Conservation (phyloP, 2,797 vertebrate species). For the Miichthys miiuy region DNA sequence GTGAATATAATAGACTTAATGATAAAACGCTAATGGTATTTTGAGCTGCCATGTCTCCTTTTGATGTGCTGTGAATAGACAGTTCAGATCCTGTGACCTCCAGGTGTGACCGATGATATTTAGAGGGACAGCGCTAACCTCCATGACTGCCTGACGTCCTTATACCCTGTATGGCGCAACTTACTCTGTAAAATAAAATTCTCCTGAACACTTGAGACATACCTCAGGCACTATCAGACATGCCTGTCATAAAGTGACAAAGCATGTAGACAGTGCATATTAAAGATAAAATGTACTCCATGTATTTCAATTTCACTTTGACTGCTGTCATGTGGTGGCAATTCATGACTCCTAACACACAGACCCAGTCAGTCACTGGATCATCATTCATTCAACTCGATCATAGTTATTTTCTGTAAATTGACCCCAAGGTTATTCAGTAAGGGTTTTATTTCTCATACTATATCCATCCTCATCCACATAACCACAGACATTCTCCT, state of each 20-base stretch:
- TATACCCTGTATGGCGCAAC: conserved; percentile 1
- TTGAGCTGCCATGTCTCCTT: conserved; percentile 44
- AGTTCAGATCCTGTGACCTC: conserved; percentile 58
- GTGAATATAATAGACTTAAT: conserved; percentile 61
- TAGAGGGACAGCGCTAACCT: conserved; percentile 37
- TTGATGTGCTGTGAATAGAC: conserved; percentile 61
- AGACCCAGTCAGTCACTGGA: background rate
- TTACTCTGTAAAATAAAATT: conserved; percentile 19
- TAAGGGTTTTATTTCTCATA: conserved; percentile 11
- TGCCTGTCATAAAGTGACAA: conserved; percentile 20
- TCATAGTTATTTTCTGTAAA: conserved; percentile 12
- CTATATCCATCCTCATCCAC: conserved; percentile 2
- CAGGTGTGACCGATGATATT: conserved; percentile 66
- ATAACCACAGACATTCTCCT: conserved; percentile 19
- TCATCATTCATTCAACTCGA: conserved; percentile 26
- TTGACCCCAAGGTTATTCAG: conserved; percentile 23
- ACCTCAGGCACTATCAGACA: conserved; percentile 18
- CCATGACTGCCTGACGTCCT: background rate
- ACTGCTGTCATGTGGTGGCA: conserved; percentile 9
- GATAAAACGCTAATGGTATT: conserved; percentile 72
- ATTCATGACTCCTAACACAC: conserved; percentile 23
- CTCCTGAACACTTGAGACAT: conserved; percentile 13
- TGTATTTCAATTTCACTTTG: conserved; percentile 13
- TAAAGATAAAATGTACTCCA: conserved; percentile 3
- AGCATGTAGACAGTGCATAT: conserved; percentile 10